Conservation (phyloP, 2,888 invertebrate genomes). For the Drosophila diplacantha region DNA sequence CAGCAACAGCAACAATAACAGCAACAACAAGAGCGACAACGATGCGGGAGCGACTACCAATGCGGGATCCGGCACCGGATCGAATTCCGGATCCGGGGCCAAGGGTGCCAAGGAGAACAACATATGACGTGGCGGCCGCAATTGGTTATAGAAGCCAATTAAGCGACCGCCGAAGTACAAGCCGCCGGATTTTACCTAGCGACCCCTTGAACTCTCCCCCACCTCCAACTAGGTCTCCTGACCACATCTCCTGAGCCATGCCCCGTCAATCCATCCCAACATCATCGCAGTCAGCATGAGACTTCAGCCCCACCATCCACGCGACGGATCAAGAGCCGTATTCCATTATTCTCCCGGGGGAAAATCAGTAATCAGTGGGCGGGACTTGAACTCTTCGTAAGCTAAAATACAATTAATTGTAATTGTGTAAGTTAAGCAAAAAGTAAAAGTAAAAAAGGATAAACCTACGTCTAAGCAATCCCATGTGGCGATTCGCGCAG, state of each 20-base stretch:
- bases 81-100: constrained; percentile 45
- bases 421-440: constrained; percentile 34
- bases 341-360: not conserved
- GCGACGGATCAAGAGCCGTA: not conserved
- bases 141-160: constrained; percentile 77
- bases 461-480: constrained; percentile 13
- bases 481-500: constrained; percentile 18
- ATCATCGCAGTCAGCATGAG: not conserved
- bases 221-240: not conserved
- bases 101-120: constrained; percentile 75
- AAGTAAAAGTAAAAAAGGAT: not conserved
- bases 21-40: constrained; percentile 46
- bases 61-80: constrained; percentile 34
- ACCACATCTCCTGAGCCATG: constrained; percentile 2
- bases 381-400: constrained; percentile 27
- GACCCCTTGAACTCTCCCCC: constrained; percentile 14
- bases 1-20: constrained; percentile 42
- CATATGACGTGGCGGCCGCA: constrained; percentile 76
- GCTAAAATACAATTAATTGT: constrained; percentile 49
- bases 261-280: not conserved
- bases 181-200: constrained; percentile 69
- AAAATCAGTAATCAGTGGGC: constrained; percentile 16
- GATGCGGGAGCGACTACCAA: constrained; percentile 43
- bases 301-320: not conserved
- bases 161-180: constrained; percentile 75